Conservation (phyloP, 2,888 invertebrate species). For the Syritta pipiens region DNA sequence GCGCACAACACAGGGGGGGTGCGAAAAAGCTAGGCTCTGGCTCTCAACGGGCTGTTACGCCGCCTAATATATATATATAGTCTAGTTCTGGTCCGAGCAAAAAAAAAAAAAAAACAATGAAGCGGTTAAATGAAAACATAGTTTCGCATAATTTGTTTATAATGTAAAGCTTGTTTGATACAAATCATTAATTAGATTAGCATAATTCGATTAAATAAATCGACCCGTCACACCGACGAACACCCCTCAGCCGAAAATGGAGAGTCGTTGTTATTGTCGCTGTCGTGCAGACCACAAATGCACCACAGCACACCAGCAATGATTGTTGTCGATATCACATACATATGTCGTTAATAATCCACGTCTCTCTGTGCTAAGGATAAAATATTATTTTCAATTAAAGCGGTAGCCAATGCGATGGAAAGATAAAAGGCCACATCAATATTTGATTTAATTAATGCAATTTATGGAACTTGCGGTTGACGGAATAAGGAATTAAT, state of each 20-base stretch:
- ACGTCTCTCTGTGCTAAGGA: slow-evolving; percentile 62
- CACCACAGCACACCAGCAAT: slow-evolving; percentile 25
- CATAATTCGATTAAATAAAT: slow-evolving; percentile 67
- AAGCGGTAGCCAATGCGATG: slow-evolving; percentile 68
- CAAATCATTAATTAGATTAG: slow-evolving; percentile 67
- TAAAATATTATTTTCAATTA: slow-evolving; percentile 69
- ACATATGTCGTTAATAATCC: slow-evolving; percentile 64
- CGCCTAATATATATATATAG: no score
- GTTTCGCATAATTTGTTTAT: slow-evolving; percentile 65
- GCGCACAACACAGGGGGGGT: no score
- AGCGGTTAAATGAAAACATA: slow-evolving; percentile 48
- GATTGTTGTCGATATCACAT: slow-evolving; percentile 42
- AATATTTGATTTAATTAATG: slow-evolving; percentile 70
- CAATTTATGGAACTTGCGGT: slow-evolving; percentile 68
- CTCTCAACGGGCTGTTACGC: no score
- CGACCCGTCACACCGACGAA: slow-evolving; percentile 29
- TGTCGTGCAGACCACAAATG: slow-evolving; percentile 20
- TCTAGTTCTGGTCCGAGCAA: neutral
- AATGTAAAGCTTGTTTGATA: slow-evolving; percentile 58
- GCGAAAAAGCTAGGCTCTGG: no score
- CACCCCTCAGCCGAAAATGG: slow-evolving; percentile 19
- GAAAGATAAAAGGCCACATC: slow-evolving; percentile 67
- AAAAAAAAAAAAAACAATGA: no score
- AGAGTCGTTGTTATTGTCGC: neutral
- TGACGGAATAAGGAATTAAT: slow-evolving; percentile 66